These are phyloP conservation scores for Mellilla xanthometata DNA, from an alignment of 2,888 invertebrate species.

Conservation along the genomic window DNA sequence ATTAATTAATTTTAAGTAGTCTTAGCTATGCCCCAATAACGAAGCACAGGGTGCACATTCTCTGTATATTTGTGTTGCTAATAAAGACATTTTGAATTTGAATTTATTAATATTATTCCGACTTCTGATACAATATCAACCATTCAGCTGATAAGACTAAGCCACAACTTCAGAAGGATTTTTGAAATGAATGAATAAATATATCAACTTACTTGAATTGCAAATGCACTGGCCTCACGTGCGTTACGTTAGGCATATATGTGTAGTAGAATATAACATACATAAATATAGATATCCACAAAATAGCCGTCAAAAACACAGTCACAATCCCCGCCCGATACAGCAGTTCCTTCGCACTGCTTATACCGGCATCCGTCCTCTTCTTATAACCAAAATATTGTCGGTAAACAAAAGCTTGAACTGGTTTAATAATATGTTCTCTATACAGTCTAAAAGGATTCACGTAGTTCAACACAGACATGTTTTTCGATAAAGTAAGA, in stretches of 20 bases:
- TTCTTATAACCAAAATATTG: slow-evolving; percentile 83
- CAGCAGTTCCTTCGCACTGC: slow-evolving; percentile 84
- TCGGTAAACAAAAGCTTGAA: slow-evolving; percentile 68
- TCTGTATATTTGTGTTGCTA: too few species aligned
- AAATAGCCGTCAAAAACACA: slow-evolving; percentile 87
- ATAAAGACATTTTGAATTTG: too few species aligned
- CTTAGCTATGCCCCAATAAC: too few species aligned
- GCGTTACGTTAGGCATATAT: slow-evolving; percentile 94
- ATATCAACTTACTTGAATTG: slow-evolving; percentile 90
- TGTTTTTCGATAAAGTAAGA: slow-evolving; percentile 25
- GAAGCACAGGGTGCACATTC: too few species aligned
- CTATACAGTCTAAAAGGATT: slow-evolving; percentile 62
- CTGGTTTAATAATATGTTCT: slow-evolving; percentile 57
- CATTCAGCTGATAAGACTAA: too few species aligned
- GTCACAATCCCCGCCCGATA: slow-evolving; percentile 86
- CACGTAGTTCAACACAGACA: slow-evolving; percentile 50
- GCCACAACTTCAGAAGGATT: too few species aligned
- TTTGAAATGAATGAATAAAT: slow-evolving; percentile 4
- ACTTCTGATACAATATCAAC: too few species aligned
- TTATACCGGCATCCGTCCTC: slow-evolving; percentile 85
- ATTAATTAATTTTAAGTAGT: too few species aligned
- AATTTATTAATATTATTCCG: too few species aligned
- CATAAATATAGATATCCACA: slow-evolving; percentile 95
- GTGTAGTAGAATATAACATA: slow-evolving; percentile 95
- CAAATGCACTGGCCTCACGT: slow-evolving; percentile 91